These are phyloP conservation scores for Trypoxylon attenuatum DNA, from an alignment of 2,888 invertebrate genomes.

Conservation along the genomic window DNA sequence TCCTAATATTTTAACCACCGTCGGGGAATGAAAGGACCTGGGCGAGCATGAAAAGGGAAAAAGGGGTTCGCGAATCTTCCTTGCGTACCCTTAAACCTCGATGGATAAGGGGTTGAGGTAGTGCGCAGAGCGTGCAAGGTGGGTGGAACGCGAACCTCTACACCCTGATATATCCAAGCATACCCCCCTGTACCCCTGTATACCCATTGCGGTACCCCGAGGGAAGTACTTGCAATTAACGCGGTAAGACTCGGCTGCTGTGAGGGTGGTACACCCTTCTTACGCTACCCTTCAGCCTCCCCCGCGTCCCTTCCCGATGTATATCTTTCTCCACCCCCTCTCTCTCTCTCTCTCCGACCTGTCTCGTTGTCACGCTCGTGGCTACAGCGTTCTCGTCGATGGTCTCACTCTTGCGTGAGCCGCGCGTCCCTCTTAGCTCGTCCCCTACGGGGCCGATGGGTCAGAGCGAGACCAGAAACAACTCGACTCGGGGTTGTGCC, in stretches of 20 bases:
- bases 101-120: constrained; percentile 21
- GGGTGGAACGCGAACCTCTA: not conserved
- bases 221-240: constrained; percentile 69
- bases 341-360: not conserved
- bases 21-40: constrained; percentile 58
- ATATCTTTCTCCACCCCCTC: constrained; percentile 5
- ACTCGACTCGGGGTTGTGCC: constrained; percentile 41
- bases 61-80: constrained; percentile 53
- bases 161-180: too few relatives aligned
- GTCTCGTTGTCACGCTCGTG: not conserved
- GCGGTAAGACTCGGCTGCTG: constrained; percentile 62
- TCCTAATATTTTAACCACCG: constrained; percentile 66
- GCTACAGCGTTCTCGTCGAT: too few relatives aligned
- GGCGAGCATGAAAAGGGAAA: constrained; percentile 62
- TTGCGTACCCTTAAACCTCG: constrained; percentile 46
- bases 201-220: constrained; percentile 60
- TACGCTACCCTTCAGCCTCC: constrained; percentile 10
- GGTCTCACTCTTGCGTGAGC: not conserved
- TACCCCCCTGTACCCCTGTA: constrained; percentile 25
- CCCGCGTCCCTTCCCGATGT: not conserved
- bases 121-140: constrained; percentile 37
- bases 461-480: too few relatives aligned
- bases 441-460: constrained; percentile 28
- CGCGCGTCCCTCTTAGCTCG: not conserved
- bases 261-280: constrained; percentile 44